Evolutionary conservation across 2,113 vertebrate genomes (phyloP), one percentile per base, ranked within the genome.

Genomic region (Myocastor coypus): DNA sequence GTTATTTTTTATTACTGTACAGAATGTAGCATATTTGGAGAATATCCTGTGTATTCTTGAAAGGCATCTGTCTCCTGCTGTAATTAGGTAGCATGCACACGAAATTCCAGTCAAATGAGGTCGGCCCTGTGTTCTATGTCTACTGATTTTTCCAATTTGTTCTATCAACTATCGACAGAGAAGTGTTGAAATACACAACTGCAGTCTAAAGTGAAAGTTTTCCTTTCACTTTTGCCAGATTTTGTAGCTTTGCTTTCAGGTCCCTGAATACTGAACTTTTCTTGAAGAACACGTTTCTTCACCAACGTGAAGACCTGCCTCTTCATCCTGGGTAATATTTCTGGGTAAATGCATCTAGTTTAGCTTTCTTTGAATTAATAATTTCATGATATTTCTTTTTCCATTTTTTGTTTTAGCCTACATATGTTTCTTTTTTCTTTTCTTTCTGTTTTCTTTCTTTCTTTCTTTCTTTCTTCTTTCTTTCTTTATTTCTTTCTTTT

Each of bases 191-290:
- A 17, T 81, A 69, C 20, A 22, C 17, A 83, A 5, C 17, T 26
- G 1, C 55, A 22, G 32, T 50, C 7, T 90, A 84, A 32, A 69
- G 81, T 84, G 42, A 17, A 88, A 84, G 64, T 52, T 86, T 13
- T 89, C 1, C 19, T 93, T 94, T 91, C 40, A 55, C 16, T 81
- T 92, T 92, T 78, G 59, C 57, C 28, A 88, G 6, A 57, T 80
- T 87, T 95, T 77, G 7, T 77, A 63, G 34, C 32, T 94, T 91
- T 96, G n/a, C 55, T 83, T n/a, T 52, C 30, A 57, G 24, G 12
- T 30, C 28, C 17, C 17, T 59, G 84, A 46, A 55, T 93, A 73
- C 34, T 84, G 24, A 77, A 42, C 81, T 96, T 1, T 13, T 13
- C 12, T 66, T 88, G 24, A 96, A 92, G 61, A 32, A 83, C 26